phyloP scores from a whole-genome alignment of 1,140 invertebrate species.

The Drosophila sp. region DNA sequence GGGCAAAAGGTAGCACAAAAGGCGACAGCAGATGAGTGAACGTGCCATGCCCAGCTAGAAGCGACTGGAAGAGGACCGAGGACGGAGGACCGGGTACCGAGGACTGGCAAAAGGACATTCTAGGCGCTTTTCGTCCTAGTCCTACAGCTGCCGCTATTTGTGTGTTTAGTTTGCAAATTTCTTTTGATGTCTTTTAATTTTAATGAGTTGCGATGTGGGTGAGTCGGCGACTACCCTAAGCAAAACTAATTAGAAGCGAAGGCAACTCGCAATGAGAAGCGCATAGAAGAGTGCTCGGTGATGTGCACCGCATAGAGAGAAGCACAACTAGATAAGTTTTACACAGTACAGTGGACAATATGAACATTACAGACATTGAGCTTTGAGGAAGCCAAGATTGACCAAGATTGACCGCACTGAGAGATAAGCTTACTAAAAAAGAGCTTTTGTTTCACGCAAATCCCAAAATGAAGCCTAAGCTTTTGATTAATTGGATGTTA shows the following conservation, averaged over 20 bases:
- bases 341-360: conserved; percentile 10
- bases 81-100: background rate
- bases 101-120: conserved; percentile 59
- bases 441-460: too few relatives aligned
- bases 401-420: too few relatives aligned
- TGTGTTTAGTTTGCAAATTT: conserved; percentile 81
- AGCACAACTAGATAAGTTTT: conserved; percentile 10
- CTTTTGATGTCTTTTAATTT: conserved; percentile 82
- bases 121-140: conserved; percentile 8
- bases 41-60: conserved; percentile 19
- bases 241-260: conserved; percentile 73
- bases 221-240: conserved; percentile 42
- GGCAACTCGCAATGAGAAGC: conserved; percentile 29
- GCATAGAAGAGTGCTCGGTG: conserved; percentile 6
- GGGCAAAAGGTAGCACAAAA: conserved; percentile 65
- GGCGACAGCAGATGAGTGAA: conserved; percentile 46
- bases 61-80: conserved; percentile 27
- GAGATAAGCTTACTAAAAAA: too few relatives aligned
- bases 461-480: too few relatives aligned
- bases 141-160: conserved; percentile 47
- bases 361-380: background rate
- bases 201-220: conserved; percentile 67
- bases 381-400: too few relatives aligned
- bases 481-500: too few relatives aligned
- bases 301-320: conserved; percentile 12